Evolutionary conservation across 2,888 invertebrate genomes (phyloP).

Genomic region (Drosophila melanosoma): DNA sequence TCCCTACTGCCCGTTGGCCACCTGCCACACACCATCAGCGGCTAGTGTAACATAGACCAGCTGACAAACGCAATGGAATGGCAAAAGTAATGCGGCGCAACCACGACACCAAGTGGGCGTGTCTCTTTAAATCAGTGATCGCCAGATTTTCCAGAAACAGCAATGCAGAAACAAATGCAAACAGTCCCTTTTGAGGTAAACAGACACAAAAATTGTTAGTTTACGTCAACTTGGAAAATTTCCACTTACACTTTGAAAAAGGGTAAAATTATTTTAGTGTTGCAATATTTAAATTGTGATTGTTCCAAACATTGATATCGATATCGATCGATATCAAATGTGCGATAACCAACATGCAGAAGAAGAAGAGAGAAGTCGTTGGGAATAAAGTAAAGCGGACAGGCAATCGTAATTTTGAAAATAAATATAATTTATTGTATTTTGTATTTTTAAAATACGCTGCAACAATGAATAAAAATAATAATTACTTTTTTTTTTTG

Average conservation of each 20-base stretch:
- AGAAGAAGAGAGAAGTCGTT: neutral
- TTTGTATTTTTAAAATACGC: neutral
- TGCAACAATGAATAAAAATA: too few relatives aligned
- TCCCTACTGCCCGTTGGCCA: constrained; percentile 9
- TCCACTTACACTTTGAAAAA: neutral
- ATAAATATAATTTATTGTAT: neutral
- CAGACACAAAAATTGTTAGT: neutral
- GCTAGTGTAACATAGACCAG: constrained; percentile 64
- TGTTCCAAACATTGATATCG: neutral
- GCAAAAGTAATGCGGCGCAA: constrained; percentile 16
- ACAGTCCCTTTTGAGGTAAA: neutral
- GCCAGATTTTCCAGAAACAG: constrained; percentile 6
- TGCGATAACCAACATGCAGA: neutral
- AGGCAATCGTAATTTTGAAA: neutral
- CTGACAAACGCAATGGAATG: constrained; percentile 64
- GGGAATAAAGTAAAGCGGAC: neutral
- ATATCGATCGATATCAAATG: neutral
- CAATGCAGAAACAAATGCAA: constrained; percentile 9
- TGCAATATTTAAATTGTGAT: neutral
- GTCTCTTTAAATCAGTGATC: constrained; percentile 30
- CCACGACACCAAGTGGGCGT: constrained; percentile 31
- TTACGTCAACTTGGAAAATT: neutral
- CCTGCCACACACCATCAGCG: constrained; percentile 21
- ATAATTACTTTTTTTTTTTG: neutral
- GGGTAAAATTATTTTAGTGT: neutral